Base-by-base conservation (phyloP, 2,113 vertebrate species). In the Neofelis nebulosa region DNA sequence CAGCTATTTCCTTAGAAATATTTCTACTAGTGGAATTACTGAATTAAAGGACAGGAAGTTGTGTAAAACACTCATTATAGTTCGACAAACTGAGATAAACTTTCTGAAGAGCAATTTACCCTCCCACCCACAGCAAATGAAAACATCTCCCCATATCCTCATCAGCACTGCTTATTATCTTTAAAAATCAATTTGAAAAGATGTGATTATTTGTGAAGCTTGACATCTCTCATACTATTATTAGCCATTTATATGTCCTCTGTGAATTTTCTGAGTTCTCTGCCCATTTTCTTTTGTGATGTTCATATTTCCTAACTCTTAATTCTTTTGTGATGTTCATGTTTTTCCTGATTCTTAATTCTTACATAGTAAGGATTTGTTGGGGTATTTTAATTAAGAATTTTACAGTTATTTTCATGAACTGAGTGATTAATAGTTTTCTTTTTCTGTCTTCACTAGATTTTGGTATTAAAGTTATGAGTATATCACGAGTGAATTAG, bases 351-450 rank as follows among this genome's bases (percentile, higher is more conserved):
- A 76, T 41, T 78, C 78, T 6, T 57, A 82, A 91, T 33, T 91
- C 55, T 94, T 82, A 84, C 50, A 84, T 36, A n/a, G 50, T 93
- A 82, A 52, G 55, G 95, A 78, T 71, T 78, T 63, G 33, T 29
- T n/a, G 23, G n/a, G n/a, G 11, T n/a, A 81, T 93, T 96, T 92
- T 91, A 85, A 91, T 88, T 93, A 85, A 82, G 33, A 96, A 93
- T 74, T 90, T 83, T 63, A 57, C 7, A 92, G n/a, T 14, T 89
- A 79, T 12, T 76, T 93, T 84, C 33, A 93, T 27, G 79, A 89
- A 52, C 27, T 41, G 29, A 81, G 36, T 74, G 78, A 92, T 33
- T 71, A 85, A 61, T 71, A 36, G 61, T 55, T 84, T 95, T 82
- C 61, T 69, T 90, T 50, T 79, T 73, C 16, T 89, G 13, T 89